These are phyloP conservation scores for Ailurus styani DNA, from an alignment of 2,113 vertebrate genomes.

Conservation along the genomic window DNA sequence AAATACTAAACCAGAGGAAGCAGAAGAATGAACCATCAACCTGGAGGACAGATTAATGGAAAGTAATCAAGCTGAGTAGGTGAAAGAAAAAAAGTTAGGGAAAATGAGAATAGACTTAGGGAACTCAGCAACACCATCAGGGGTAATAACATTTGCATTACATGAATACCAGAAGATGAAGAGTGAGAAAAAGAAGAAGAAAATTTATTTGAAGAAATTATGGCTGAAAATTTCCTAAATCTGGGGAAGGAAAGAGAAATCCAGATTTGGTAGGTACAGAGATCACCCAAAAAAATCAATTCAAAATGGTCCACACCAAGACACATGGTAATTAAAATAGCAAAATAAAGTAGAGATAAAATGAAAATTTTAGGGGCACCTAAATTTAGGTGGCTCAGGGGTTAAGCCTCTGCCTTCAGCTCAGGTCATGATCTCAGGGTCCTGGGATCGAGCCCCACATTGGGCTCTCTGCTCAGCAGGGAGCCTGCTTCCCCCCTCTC, in stretches of 20 bases:
- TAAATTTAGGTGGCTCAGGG: too few relatives aligned
- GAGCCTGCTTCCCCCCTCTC: too few relatives aligned
- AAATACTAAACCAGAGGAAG: neutral
- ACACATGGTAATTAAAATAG: neutral
- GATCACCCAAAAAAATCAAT: neutral
- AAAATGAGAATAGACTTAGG: neutral
- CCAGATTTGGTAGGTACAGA: neutral
- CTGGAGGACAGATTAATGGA: neutral
- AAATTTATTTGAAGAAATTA: neutral
- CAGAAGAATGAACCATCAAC: neutral
- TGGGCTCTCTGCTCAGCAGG: too few relatives aligned
- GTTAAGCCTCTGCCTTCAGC: too few relatives aligned
- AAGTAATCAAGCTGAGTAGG: neutral
- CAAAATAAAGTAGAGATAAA: neutral
- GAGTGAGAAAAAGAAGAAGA: neutral
- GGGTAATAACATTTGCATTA: neutral
- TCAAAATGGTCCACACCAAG: neutral
- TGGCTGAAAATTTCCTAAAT: neutral
- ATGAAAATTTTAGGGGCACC: too few relatives aligned
- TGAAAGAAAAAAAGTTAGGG: neutral
- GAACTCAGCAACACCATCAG: neutral
- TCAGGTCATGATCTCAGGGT: too few relatives aligned
- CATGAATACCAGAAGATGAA: neutral
- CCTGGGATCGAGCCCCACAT: too few relatives aligned
- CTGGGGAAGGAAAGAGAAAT: neutral